These are phyloP conservation scores for Darevskia mixta DNA, from an alignment of 2,797 vertebrate genomes.

Conservation along the genomic window DNA sequence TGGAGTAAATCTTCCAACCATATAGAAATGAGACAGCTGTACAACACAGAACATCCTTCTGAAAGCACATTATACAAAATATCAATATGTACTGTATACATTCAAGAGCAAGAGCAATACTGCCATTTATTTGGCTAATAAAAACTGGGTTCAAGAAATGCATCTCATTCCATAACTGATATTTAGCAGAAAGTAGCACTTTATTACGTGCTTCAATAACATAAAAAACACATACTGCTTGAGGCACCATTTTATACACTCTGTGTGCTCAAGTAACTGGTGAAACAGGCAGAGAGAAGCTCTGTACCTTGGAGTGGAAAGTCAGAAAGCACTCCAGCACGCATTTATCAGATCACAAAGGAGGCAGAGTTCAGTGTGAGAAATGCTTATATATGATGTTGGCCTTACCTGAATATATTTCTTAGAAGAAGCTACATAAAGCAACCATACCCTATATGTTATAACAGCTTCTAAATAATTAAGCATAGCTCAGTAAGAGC, in stretches of 20 bases:
- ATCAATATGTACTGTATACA: background rate
- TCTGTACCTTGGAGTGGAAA: background rate
- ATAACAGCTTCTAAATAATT: constrained; percentile 11
- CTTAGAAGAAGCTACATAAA: background rate
- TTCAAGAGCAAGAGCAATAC: background rate
- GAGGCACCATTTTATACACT: background rate
- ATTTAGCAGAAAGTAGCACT: background rate
- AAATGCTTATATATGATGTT: background rate
- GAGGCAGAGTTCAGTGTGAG: background rate
- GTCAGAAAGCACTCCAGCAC: background rate
- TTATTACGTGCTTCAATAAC: background rate
- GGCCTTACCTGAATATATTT: background rate
- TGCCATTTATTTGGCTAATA: background rate
- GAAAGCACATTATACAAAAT: background rate
- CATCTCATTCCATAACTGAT: background rate
- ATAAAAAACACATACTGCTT: background rate
- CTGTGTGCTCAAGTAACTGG: background rate
- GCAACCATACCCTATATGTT: background rate
- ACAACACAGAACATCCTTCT: background rate
- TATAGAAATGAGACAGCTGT: background rate
- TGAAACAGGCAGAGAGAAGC: background rate
- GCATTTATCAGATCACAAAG: constrained; percentile 15
- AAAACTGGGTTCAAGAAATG: background rate
- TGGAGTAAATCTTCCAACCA: background rate
- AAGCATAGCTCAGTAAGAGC: background rate